Evolutionary conservation across 2,888 invertebrate species (phyloP).

Genomic region (Catocala sponsa): DNA sequence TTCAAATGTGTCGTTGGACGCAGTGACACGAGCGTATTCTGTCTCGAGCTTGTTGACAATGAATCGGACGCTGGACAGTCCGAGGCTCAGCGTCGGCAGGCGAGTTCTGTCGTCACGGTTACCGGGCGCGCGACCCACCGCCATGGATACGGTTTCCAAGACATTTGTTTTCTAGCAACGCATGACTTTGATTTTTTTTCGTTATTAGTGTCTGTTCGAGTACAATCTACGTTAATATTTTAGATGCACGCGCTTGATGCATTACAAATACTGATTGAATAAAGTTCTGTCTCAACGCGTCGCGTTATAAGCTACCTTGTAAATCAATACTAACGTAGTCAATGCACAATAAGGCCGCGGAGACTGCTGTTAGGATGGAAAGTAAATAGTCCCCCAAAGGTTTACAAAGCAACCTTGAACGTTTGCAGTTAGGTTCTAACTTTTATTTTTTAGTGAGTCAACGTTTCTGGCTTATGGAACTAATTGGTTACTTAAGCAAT

Average conservation of each 20-base stretch:
- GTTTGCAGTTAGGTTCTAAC: conserved; percentile 26
- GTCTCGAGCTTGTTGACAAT: conserved; percentile 84
- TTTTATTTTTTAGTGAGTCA: conserved; percentile 18
- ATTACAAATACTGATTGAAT: conserved; percentile 64
- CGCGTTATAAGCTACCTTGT: conserved; percentile 59
- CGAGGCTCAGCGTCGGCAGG: conserved; percentile 78
- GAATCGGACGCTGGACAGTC: conserved; percentile 81
- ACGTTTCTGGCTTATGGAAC: conserved; percentile 13
- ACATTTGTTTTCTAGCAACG: conserved; percentile 64
- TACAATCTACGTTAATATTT: conserved; percentile 65
- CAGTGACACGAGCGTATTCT: conserved; percentile 72
- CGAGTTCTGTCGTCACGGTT: conserved; percentile 80
- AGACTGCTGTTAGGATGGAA: conserved; percentile 50
- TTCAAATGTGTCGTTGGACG: conserved; percentile 57
- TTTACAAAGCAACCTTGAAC: conserved; percentile 40
- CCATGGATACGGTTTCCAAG: conserved; percentile 80
- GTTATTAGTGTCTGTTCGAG: conserved; percentile 70
- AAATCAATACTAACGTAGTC: conserved; percentile 55
- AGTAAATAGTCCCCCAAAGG: conserved; percentile 45
- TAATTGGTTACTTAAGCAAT: conserved; percentile 28
- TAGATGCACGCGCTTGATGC: conserved; percentile 61
- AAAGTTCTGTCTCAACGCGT: conserved; percentile 60
- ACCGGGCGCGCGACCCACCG: conserved; percentile 75
- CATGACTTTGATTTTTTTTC: conserved; percentile 59
- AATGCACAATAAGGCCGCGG: conserved; percentile 45